A percentile compares a stretch with the other conserved stretches of the same genome.
Evolutionary conservation across 2,888 invertebrate genomes (phyloP).

Genomic region (Cremastobaeus sp.): DNA sequence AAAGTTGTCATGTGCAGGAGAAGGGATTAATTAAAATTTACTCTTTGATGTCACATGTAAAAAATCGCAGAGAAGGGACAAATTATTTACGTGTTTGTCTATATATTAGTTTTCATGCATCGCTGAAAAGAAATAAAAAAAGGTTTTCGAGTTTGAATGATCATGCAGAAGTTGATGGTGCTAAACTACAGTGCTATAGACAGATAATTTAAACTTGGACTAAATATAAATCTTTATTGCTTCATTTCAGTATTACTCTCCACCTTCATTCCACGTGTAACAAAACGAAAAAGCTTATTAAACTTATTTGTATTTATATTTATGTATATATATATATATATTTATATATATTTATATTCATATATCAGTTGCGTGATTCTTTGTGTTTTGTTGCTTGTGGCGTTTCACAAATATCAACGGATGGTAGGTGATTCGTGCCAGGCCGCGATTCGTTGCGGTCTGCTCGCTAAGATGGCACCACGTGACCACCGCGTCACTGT

Average conservation of each 20-base stretch:
- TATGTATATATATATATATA: slow-evolving; percentile 20
- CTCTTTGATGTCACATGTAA: too few species aligned
- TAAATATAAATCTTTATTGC: slow-evolving; percentile 63
- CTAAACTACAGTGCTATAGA: slow-evolving; percentile 51
- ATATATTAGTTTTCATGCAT: too few species aligned
- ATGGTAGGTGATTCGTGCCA: slow-evolving; percentile 32
- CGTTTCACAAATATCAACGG: slow-evolving; percentile 46
- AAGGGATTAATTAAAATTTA: too few species aligned
- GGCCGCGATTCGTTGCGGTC: slow-evolving; percentile 30
- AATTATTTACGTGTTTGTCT: too few species aligned
- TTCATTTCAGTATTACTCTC: slow-evolving; percentile 60
- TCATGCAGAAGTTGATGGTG: slow-evolving; percentile 23
- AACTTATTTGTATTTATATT: slow-evolving; percentile 15
- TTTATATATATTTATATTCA: slow-evolving; percentile 17
- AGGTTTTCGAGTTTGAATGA: neutral
- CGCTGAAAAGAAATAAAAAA: neutral
- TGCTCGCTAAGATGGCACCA: slow-evolving; percentile 52
- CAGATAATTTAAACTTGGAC: slow-evolving; percentile 60
- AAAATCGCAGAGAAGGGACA: too few species aligned
- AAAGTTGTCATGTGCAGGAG: too few species aligned
- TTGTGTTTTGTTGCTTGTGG: slow-evolving; percentile 48
- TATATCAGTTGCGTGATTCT: slow-evolving; percentile 44
- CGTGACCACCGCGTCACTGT: slow-evolving; percentile 31
- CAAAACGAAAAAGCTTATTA: slow-evolving; percentile 57
- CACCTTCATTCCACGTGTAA: slow-evolving; percentile 53